phyloP scores from a whole-genome alignment of 1,140 invertebrate genomes.

The Drosophila leontia region DNA sequence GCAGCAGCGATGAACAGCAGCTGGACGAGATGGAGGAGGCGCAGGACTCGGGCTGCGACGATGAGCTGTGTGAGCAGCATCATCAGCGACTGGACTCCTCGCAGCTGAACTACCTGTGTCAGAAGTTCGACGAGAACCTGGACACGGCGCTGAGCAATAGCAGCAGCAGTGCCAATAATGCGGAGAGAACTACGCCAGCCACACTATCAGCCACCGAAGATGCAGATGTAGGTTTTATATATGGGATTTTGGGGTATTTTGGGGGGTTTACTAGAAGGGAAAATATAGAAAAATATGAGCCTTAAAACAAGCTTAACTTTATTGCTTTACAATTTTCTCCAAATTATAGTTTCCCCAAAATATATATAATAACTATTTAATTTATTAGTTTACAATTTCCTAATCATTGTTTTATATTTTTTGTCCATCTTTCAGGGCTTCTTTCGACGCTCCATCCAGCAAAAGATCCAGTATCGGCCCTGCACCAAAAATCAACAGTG shows the following conservation, averaged over 20 bases:
- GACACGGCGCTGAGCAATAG: constrained; percentile 63
- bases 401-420: constrained; percentile 57
- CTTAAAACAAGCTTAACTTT: not conserved
- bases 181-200: constrained; percentile 35
- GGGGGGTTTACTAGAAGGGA: too few relatives aligned
- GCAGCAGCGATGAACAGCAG: constrained; percentile 51
- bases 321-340: not conserved
- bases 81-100: constrained; percentile 66
- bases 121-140: constrained; percentile 84
- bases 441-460: constrained; percentile 96
- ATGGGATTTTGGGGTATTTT: not conserved
- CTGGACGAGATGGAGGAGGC: constrained; percentile 77
- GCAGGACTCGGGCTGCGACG: constrained; percentile 87
- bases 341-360: not conserved
- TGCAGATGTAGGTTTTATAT: constrained; percentile 64
- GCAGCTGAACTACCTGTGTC: constrained; percentile 81
- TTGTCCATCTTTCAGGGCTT: constrained; percentile 89
- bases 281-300: not conserved
- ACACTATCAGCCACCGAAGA: constrained; percentile 57
- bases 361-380: not conserved
- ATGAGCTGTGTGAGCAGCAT: constrained; percentile 85
- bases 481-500: constrained; percentile 99
- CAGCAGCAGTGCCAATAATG: constrained; percentile 26
- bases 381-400: not conserved
- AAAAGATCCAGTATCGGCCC: constrained; percentile 98